A percentile compares a stretch with the other conserved stretches of the same genome.
Conservation (phyloP, 2,888 invertebrate species). For the Hirtodrosophila alboralis region DNA sequence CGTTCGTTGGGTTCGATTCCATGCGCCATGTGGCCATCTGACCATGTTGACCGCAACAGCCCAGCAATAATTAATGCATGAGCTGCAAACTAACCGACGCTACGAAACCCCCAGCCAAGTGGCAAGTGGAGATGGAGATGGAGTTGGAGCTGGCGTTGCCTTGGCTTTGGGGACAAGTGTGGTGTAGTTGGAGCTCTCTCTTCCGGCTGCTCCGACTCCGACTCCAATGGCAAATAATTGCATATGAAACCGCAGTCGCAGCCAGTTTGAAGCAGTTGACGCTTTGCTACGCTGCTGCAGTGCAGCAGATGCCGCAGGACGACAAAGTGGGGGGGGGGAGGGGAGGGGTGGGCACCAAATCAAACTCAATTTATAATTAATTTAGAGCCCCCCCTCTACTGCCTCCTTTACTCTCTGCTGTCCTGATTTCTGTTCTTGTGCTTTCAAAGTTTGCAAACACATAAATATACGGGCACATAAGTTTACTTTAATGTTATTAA, state of each 20-base stretch:
- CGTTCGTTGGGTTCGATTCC: slow-evolving; percentile 29
- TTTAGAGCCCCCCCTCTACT: slow-evolving; percentile 24
- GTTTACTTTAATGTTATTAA: too few relatives aligned
- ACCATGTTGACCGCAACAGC: slow-evolving; percentile 68
- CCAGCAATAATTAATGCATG: slow-evolving; percentile 78
- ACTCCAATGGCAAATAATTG: slow-evolving; percentile 66
- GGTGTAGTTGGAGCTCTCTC: slow-evolving; percentile 16
- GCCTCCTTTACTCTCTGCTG: background rate
- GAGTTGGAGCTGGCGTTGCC: slow-evolving; percentile 14
- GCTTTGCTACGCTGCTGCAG: slow-evolving; percentile 32
- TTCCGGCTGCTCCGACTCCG: slow-evolving; percentile 34
- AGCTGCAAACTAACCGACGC: slow-evolving; percentile 76
- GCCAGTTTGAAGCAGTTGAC: slow-evolving; percentile 66
- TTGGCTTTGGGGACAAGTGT: slow-evolving; percentile 23
- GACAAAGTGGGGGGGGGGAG: too few relatives aligned
- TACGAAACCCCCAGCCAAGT: slow-evolving; percentile 31
- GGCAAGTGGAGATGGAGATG: slow-evolving; percentile 9
- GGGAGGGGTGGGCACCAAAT: too few relatives aligned
- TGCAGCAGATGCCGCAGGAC: slow-evolving; percentile 34
- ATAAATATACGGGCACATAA: slow-evolving; percentile 17
- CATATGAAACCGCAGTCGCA: slow-evolving; percentile 74
- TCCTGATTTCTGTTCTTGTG: too few relatives aligned
- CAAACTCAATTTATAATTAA: slow-evolving; percentile 68
- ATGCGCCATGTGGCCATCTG: slow-evolving; percentile 15
- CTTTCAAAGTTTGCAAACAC: too few relatives aligned